These are phyloP conservation scores for Cygnus atratus DNA, from an alignment of 2,113 vertebrate genomes.

Conservation along the genomic window DNA sequence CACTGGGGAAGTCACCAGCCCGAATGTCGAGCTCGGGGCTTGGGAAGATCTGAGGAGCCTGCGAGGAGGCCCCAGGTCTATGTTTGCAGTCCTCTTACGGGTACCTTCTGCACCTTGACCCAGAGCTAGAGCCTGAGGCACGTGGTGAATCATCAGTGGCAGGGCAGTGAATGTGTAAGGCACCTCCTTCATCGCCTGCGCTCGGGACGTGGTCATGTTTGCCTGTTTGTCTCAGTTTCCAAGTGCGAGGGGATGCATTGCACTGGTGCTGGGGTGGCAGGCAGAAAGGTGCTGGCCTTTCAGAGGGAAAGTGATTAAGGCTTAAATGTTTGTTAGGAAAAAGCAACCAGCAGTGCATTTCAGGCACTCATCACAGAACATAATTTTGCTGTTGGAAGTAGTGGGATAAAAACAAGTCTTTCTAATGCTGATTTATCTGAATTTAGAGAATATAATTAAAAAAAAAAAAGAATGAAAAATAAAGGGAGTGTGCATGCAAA, in stretches of 20 bases:
- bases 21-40: background rate
- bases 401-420: conserved; percentile 23
- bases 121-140: background rate
- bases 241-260: background rate
- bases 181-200: background rate
- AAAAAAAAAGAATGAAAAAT: conserved; percentile 12
- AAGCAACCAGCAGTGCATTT: conserved; percentile 55
- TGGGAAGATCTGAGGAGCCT: background rate
- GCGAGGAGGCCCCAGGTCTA: background rate
- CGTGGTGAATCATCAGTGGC: background rate
- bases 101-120: background rate
- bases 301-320: conserved; percentile 27
- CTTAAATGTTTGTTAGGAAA: conserved; percentile 51
- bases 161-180: background rate
- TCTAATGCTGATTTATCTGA: conserved; percentile 20
- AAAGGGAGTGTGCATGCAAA: background rate
- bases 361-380: conserved; percentile 2
- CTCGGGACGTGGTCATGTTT: background rate
- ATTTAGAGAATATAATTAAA: background rate
- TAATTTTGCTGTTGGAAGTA: conserved; percentile 47
- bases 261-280: background rate
- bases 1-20: background rate
- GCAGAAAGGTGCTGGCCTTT: background rate
- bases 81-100: background rate
- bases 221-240: accelerated